Percentiles rank a stretch among this genome's conserved stretches.
phyloP scores from a whole-genome alignment of 2,113 vertebrate species.

The Marcusenius ussheri region DNA sequence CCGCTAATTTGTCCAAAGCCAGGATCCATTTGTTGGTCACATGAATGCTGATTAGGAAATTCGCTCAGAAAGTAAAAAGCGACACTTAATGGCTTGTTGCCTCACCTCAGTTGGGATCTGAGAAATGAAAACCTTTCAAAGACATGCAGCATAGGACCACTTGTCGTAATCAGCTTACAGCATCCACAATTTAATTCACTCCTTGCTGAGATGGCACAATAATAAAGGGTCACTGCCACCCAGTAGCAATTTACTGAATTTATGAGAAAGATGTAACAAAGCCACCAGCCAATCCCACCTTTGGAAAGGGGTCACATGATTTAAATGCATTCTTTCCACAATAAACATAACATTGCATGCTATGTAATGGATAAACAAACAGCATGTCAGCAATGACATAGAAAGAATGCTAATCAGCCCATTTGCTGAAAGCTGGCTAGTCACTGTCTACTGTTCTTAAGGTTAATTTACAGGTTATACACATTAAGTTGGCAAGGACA shows the following conservation, averaged over 20 bases:
- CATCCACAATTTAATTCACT: neutral
- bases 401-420: neutral
- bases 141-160: neutral
- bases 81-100: neutral
- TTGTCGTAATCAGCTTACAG: neutral
- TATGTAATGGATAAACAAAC: constrained; percentile 7
- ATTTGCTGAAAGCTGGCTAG: neutral
- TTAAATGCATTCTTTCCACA: neutral
- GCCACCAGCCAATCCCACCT: neutral
- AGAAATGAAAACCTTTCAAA: neutral
- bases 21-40: constrained; percentile 17
- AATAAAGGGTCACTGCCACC: neutral
- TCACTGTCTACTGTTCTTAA: neutral
- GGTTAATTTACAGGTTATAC: neutral
- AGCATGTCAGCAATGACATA: neutral
- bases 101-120: neutral
- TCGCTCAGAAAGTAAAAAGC: neutral
- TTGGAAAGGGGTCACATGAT: neutral
- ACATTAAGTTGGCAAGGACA: neutral
- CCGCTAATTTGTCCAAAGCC: neutral
- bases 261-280: neutral
- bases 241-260: neutral
- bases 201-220: neutral
- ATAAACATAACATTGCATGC: neutral
- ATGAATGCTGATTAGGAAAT: constrained; percentile 9